A percentile compares a stretch with the other conserved stretches of the same genome.
Conservation (phyloP, 1,140 invertebrate genomes). For the Cydia strobilella region DNA sequence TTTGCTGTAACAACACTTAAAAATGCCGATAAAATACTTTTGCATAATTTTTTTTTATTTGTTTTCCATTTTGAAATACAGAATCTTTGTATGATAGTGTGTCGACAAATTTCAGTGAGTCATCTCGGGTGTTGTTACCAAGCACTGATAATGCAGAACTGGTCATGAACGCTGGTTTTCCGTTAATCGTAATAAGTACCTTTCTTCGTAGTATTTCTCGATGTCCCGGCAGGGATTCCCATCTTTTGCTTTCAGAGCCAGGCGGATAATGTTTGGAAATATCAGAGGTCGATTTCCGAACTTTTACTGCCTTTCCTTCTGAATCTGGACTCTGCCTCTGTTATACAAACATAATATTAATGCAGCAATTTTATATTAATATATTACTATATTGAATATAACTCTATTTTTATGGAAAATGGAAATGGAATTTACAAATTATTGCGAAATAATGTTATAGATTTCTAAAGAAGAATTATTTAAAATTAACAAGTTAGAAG, state of each 20-base stretch:
- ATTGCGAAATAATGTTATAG: too few relatives aligned
- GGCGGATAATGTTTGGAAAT: background rate
- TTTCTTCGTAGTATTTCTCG: background rate
- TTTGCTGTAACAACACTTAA: too few relatives aligned
- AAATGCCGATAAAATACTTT: too few relatives aligned
- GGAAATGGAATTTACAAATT: too few relatives aligned
- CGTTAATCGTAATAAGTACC: background rate
- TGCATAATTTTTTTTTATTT: too few relatives aligned
- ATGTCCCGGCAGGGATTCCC: background rate
- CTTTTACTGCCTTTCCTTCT: background rate
- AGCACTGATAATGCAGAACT: background rate
- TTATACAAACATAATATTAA: background rate
- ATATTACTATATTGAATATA: too few relatives aligned
- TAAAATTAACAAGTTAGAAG: too few relatives aligned
- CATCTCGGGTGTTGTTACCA: constrained; percentile 24
- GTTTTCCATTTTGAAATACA: too few relatives aligned
- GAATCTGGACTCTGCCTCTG: background rate
- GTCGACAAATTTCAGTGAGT: constrained; percentile 41
- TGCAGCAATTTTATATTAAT: background rate
- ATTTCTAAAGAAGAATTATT: too few relatives aligned
- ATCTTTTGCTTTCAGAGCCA: background rate
- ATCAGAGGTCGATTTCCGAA: background rate
- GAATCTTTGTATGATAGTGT: too few relatives aligned
- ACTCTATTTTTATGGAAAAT: too few relatives aligned
- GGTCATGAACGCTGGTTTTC: background rate